These are phyloP conservation scores for Hypena proboscidalis DNA, from an alignment of 2,888 invertebrate species.

Conservation along the genomic window DNA sequence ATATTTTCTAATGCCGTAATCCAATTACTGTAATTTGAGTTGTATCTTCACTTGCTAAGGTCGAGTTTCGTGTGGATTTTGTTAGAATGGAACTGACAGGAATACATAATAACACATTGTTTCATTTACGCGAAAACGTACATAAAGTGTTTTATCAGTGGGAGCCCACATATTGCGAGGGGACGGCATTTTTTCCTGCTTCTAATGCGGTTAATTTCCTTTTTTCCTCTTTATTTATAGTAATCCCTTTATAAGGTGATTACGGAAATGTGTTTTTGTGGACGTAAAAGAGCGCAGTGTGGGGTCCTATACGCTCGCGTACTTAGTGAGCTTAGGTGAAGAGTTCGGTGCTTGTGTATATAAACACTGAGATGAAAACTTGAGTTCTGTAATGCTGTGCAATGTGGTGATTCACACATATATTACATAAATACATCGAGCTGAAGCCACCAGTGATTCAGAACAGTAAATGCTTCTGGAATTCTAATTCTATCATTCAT, in stretches of 20 bases:
- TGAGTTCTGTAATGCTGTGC: too few species aligned
- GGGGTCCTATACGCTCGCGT: slow-evolving; percentile 62
- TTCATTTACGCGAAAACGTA: slow-evolving; percentile 78
- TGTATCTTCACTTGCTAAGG: slow-evolving; percentile 26
- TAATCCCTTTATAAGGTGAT: slow-evolving; percentile 86
- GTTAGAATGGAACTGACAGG: slow-evolving; percentile 50
- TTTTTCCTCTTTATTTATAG: slow-evolving; percentile 85
- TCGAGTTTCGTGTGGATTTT: slow-evolving; percentile 38
- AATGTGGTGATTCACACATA: too few species aligned
- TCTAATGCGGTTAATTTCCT: slow-evolving; percentile 85
- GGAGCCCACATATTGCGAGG: slow-evolving; percentile 83
- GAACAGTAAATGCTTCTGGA: too few species aligned
- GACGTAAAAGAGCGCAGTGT: slow-evolving; percentile 83
- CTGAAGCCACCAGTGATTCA: too few species aligned
- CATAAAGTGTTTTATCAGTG: slow-evolving; percentile 82
- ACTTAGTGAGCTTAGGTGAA: slow-evolving; percentile 56
- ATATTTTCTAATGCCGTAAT: slow-evolving; percentile 27
- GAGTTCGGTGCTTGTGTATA: slow-evolving; percentile 11
- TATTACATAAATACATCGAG: too few species aligned
- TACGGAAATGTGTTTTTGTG: slow-evolving; percentile 85
- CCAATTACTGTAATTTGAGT: slow-evolving; percentile 13
- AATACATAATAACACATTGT: slow-evolving; percentile 76
- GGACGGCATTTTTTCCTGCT: slow-evolving; percentile 79
- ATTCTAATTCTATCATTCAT: too few species aligned
- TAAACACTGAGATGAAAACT: not conserved